Percentiles rank a stretch among this genome's conserved stretches.
Evolutionary conservation across 1,140 invertebrate genomes (phyloP).

Genomic region (Euschistus heros): DNA sequence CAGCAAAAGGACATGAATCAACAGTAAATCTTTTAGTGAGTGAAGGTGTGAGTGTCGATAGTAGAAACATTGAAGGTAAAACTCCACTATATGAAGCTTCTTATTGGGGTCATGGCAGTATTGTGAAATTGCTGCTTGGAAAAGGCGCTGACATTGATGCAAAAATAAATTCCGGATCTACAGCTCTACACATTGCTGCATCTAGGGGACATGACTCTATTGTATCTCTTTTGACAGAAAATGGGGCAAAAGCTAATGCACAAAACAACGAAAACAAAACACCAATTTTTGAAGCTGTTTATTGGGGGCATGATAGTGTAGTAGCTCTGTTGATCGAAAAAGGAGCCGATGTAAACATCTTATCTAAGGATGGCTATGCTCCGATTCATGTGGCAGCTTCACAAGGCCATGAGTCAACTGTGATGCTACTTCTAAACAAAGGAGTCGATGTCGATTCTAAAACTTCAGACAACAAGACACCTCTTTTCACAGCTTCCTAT

Average conservation of each 20-base stretch:
- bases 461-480: conserved; percentile 49
- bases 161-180: conserved; percentile 10
- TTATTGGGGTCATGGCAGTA: too few relatives aligned
- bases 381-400: conserved; percentile 74
- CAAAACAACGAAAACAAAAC: conserved; percentile 62
- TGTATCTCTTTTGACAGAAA: conserved; percentile 36
- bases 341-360: not conserved
- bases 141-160: too few relatives aligned
- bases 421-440: conserved; percentile 50
- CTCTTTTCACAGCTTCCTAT: conserved; percentile 34
- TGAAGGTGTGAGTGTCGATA: conserved; percentile 19
- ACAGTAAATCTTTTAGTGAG: not conserved
- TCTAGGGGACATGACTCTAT: conserved; percentile 36
- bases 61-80: conserved; percentile 7
- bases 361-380: conserved; percentile 56
- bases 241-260: conserved; percentile 50
- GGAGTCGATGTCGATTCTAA: conserved; percentile 57
- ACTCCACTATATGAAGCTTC: too few relatives aligned
- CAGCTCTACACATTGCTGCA: conserved; percentile 31
- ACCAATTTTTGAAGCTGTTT: not conserved
- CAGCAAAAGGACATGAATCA: conserved; percentile 48
- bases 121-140: too few relatives aligned
- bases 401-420: conserved; percentile 56
- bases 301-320: too few relatives aligned
- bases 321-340: conserved; percentile 58